phyloP scores from a whole-genome alignment of 1,140 invertebrate species.

The Scaptomyza pallida region DNA sequence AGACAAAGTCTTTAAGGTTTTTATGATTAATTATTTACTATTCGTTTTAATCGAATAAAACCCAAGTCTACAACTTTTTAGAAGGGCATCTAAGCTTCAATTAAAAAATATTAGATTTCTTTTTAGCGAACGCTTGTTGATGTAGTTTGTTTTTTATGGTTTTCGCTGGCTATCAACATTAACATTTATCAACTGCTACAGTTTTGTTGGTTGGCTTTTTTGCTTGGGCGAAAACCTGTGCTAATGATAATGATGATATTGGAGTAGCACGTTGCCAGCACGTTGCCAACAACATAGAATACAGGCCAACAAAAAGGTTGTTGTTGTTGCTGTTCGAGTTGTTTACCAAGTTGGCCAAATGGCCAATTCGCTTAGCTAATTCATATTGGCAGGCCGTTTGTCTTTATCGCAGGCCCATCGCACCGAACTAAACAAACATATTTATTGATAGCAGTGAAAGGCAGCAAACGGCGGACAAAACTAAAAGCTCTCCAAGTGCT shows the following conservation, averaged over 20 bases:
- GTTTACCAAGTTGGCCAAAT: conserved; percentile 76
- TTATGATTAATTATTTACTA: not conserved
- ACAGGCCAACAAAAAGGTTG: conserved; percentile 5
- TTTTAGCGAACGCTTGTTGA: not conserved
- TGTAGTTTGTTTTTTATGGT: conserved; percentile 31
- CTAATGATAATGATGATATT: conserved; percentile 82
- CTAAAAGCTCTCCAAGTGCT: conserved; percentile 7
- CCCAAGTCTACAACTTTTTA: not conserved
- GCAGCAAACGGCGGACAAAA: conserved; percentile 36
- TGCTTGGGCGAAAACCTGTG: conserved; percentile 63
- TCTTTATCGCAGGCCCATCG: conserved; percentile 73
- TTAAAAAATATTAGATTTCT: conserved; percentile 16
- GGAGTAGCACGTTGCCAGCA: conserved; percentile 33
- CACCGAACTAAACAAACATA: conserved; percentile 56
- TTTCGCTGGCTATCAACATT: conserved; percentile 71
- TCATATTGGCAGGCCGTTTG: conserved; percentile 80
- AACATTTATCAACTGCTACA: conserved; percentile 82
- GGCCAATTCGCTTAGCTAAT: conserved; percentile 81
- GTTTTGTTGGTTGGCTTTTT: conserved; percentile 45
- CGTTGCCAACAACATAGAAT: conserved; percentile 3
- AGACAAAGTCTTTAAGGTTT: not conserved
- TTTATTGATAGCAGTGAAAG: conserved; percentile 82
- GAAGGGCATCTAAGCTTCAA: conserved; percentile 47
- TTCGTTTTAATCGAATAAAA: not conserved
- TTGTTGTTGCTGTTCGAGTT: conserved; percentile 39